Percentiles rank a stretch among this genome's conserved stretches.
These are phyloP conservation scores for Tenthredo notha DNA, from an alignment of 2,888 invertebrate genomes.

Conservation along the genomic window DNA sequence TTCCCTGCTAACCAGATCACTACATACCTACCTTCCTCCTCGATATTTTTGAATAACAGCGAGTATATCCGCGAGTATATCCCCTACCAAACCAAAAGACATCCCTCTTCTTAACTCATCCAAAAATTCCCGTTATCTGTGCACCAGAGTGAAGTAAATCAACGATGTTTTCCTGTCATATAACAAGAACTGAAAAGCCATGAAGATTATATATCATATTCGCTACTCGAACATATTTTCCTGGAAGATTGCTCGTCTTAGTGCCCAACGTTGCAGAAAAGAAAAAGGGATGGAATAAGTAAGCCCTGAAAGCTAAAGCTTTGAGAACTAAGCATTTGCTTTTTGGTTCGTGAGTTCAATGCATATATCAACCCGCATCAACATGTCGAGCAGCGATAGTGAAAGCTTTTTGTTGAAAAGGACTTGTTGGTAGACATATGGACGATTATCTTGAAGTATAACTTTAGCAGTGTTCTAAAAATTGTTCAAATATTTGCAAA, in stretches of 20 bases:
- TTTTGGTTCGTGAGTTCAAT: background rate
- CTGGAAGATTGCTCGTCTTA: background rate
- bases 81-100: background rate
- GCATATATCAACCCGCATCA: background rate
- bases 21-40: background rate
- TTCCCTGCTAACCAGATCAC: background rate
- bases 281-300: conserved; percentile 24
- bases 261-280: background rate
- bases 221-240: background rate
- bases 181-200: background rate
- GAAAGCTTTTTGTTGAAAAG: background rate
- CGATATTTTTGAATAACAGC: background rate
- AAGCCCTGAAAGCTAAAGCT: background rate
- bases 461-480: background rate
- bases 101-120: background rate
- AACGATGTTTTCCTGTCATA: background rate
- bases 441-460: background rate
- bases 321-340: background rate
- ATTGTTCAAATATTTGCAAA: background rate
- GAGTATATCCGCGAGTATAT: background rate
- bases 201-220: background rate
- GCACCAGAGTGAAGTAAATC: background rate
- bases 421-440: background rate
- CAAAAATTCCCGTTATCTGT: background rate
- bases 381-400: background rate